Percentiles rank a stretch among this genome's conserved stretches.
phyloP scores from a whole-genome alignment of 2,113 vertebrate genomes.

The Ctenomys sociabilis region DNA sequence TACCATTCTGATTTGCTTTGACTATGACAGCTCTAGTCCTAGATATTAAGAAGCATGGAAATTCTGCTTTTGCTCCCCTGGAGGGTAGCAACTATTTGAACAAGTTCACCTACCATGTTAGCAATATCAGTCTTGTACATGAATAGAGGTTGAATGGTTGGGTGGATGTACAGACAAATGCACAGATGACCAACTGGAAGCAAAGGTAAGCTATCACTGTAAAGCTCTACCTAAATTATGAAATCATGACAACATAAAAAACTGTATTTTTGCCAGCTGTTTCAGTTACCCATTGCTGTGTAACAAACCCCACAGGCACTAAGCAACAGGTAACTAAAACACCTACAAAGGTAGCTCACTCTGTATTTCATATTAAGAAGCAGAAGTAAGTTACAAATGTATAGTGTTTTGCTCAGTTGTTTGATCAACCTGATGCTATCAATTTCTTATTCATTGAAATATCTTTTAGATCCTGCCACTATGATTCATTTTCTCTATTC shows the following conservation, averaged over 20 bases:
- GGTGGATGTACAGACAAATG: background rate
- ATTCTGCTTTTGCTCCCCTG: background rate
- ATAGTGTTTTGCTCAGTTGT: background rate
- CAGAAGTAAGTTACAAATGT: background rate
- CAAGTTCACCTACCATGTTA: background rate
- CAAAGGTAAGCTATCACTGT: background rate
- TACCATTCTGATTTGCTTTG: background rate
- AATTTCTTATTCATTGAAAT: background rate
- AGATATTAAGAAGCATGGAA: background rate
- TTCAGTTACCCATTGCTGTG: background rate
- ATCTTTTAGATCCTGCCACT: background rate
- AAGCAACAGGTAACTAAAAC: background rate
- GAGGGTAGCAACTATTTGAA: background rate
- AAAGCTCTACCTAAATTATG: background rate
- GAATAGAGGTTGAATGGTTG: background rate
- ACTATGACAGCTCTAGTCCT: background rate
- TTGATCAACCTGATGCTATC: background rate
- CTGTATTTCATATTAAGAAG: background rate
- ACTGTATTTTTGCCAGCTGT: background rate
- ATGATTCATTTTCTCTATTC: conserved; percentile 22
- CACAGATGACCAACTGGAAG: background rate
- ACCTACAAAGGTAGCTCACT: background rate
- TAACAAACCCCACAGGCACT: background rate
- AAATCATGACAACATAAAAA: background rate
- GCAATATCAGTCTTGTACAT: background rate